phyloP scores from a whole-genome alignment of 2,888 invertebrate genomes.

The Copidosoma aretas region DNA sequence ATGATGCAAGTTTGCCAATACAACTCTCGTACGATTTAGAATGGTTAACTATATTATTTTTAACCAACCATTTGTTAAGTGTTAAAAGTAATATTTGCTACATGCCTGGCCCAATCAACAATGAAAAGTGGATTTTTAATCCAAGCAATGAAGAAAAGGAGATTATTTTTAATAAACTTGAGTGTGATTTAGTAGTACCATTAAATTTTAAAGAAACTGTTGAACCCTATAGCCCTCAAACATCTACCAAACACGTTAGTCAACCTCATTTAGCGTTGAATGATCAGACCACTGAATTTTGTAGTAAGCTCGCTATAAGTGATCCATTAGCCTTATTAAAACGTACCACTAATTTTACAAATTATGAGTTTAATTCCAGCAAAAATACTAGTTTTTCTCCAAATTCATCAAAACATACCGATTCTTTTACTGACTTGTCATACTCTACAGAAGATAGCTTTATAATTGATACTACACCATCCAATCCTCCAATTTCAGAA shows the following conservation, averaged over 20 bases:
- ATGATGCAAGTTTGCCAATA: slow-evolving; percentile 67
- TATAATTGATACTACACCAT: slow-evolving; percentile 28
- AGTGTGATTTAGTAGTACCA: slow-evolving; percentile 74
- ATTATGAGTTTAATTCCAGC: slow-evolving; percentile 24
- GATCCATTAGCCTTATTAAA: slow-evolving; percentile 77
- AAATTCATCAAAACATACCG: slow-evolving; percentile 4
- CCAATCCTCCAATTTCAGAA: neutral
- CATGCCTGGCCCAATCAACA: slow-evolving; percentile 78
- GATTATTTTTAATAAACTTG: slow-evolving; percentile 70
- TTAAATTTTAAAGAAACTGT: slow-evolving; percentile 81
- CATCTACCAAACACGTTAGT: slow-evolving; percentile 46
- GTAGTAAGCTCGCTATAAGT: slow-evolving; percentile 75
- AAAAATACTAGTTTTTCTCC: slow-evolving; percentile 1
- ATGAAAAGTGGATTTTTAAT: slow-evolving; percentile 74
- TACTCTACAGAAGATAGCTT: slow-evolving; percentile 23
- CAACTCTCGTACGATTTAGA: slow-evolving; percentile 80
- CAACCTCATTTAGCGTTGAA: slow-evolving; percentile 66
- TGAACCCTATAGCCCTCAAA: slow-evolving; percentile 66
- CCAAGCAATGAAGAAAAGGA: slow-evolving; percentile 79
- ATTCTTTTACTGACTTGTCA: slow-evolving; percentile 12
- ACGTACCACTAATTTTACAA: slow-evolving; percentile 44
- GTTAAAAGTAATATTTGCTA: slow-evolving; percentile 74
- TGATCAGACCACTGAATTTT: slow-evolving; percentile 74
- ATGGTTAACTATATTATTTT: slow-evolving; percentile 88
- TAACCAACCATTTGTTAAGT: slow-evolving; percentile 87